Evolutionary conservation across 2,888 invertebrate species (phyloP), one percentile per base, ranked within the genome.

Genomic region (Bellardia bayeri): DNA sequence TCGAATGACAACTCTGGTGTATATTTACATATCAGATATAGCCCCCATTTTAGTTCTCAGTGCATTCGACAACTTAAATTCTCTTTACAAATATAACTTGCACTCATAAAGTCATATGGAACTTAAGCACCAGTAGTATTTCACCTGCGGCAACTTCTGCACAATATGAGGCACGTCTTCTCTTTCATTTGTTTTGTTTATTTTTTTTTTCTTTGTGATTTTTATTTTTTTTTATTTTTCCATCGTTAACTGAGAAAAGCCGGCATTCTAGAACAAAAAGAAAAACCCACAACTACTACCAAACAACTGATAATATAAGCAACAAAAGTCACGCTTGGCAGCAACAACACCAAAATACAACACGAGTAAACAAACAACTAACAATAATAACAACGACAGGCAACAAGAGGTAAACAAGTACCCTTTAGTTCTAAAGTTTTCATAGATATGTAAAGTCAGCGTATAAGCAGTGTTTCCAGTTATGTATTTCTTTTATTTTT

Each of bases 251-350:
- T 64, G 45, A 81, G 58, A 74, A 87, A 80, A 85, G 85, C 85
- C 82, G 85, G 87, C 85, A 71, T 85, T 85, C 69, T 79, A 58
- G 68, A 64, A 85, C 30, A 79, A 51, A 71, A 76, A 78, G 51
- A 74, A 78, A 74, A 82, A 49, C 40, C 74, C 72, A 82, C 66
- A 82, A 69, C 74, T 40, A 66, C 85, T 85, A 75, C 42, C 11
- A 80, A 87, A 84, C 56, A 75, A 30, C 30, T 30, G 33, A 58
- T 80, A 64, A 72, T 71, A 85, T 79, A 87, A 85, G 71, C 74
- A 87, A 82, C 82, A 85, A 87, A 87, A 87, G 87, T 87, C 87
- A 87, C 87, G 87, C 85, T 87, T 87, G 87, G 87, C 82, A 85
- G 85, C 79, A 82, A 82, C 72, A 81, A 63, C 66, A 79, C 64